Base-by-base conservation (phyloP, 2,797 vertebrate species). In the Poliocrania exsul region DNA sequence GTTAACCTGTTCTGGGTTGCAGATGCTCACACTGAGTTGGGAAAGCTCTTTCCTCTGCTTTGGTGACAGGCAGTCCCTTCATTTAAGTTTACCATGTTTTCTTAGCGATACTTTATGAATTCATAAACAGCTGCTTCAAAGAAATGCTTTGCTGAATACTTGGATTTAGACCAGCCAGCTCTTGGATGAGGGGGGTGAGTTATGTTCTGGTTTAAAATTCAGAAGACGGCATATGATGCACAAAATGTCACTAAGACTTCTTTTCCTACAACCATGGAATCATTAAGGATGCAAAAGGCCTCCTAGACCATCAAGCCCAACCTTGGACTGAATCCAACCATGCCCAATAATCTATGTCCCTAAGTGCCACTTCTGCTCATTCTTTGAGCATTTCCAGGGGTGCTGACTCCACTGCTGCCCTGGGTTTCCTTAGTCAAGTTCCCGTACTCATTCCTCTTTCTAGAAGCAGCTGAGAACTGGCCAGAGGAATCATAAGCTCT, bases 291-390 rank as follows among this genome's bases (percentile, higher is more conserved):
- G 61, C 33, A 47, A 60, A 88, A 60, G 33, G 20, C 29, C 54
- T 73, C 33, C 21, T 16, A 16, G 29, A 13, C 33, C 23, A 42
- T 47, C 25, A 60, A 67, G 61, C 26, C 19, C 20, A 40, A 7
- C 33, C 33, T 60, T 47, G 0, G 5, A 6, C 9, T 0, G 0
- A 60, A 60, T 60, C 25, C 53, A 25, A 40, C 17, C 33, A 19
- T 8, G 25, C 33, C 13, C 53, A 60, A 31, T 47, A 40, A 58
- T 9, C 53, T 20, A 13, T 5, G 6, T 31, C 21, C 24, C 25
- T 11, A 10, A 3, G 3, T 29, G 20, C 33, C 53, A 40, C 17
- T 66, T 47, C 25, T 75, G 37, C 35, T 47, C 11, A 3, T 53
- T 31, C 53, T 47, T 58, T 16, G 47, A 29, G 14, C 12, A 9